A percentile compares a stretch with the other conserved stretches of the same genome.
These are phyloP conservation scores for Octopus bimaculoides DNA, from an alignment of 1,140 invertebrate species.

Conservation along the genomic window DNA sequence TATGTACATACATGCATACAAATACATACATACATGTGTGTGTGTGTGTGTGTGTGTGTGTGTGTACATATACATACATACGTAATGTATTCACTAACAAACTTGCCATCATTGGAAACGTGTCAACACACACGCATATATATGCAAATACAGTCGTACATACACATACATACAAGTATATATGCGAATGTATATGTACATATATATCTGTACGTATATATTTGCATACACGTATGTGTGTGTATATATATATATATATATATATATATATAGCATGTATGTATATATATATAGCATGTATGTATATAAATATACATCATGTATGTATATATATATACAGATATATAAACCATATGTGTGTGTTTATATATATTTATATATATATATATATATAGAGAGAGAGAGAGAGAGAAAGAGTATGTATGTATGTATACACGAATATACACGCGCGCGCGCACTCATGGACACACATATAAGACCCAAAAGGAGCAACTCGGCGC, in stretches of 20 bases:
- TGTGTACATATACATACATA: too few species aligned
- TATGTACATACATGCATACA: background rate
- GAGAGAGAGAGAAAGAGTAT: background rate
- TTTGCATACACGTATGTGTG: background rate
- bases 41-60: background rate
- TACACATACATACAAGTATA: too few species aligned
- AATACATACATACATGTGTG: background rate
- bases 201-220: background rate
- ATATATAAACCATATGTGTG: background rate
- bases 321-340: background rate
- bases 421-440: background rate
- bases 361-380: background rate
- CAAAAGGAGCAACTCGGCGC: too few species aligned
- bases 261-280: background rate
- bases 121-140: too few species aligned
- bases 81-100: too few species aligned
- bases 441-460: background rate
- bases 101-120: too few species aligned
- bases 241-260: background rate
- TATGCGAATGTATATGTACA: too few species aligned
- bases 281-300: background rate
- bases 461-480: background rate
- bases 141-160: too few species aligned
- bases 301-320: background rate
- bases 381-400: background rate